A percentile compares a stretch with the other conserved stretches of the same genome.
These are phyloP conservation scores for Syngnathus floridae DNA, from an alignment of 2,113 vertebrate genomes.

Conservation along the genomic window DNA sequence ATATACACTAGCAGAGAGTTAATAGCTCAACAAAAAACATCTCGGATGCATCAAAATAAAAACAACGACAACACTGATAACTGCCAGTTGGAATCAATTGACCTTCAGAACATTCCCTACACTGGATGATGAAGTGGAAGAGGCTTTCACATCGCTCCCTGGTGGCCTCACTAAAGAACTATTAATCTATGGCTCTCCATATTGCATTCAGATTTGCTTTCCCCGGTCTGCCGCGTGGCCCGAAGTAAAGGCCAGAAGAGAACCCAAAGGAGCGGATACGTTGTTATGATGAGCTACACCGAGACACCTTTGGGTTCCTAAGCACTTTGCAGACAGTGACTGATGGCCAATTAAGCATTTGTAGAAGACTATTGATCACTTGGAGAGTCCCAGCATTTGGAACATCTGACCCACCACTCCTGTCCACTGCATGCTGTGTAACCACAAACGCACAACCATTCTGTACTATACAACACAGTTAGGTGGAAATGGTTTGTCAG, in stretches of 20 bases:
- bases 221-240: conserved; percentile 52
- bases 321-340: conserved; percentile 65
- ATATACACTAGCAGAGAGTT: background rate
- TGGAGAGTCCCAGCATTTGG: conserved; percentile 46
- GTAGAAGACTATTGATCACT: conserved; percentile 69
- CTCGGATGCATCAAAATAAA: background rate
- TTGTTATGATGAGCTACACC: conserved; percentile 67
- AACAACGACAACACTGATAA: conserved; percentile 2
- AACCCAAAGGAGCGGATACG: conserved; percentile 62
- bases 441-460: conserved; percentile 17
- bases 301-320: conserved; percentile 67
- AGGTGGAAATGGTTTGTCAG: background rate
- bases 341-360: conserved; percentile 76
- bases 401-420: conserved; percentile 34
- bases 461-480: conserved; percentile 23
- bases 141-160: conserved; percentile 67
- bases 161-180: conserved; percentile 62
- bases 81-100: conserved; percentile 16
- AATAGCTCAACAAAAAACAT: background rate
- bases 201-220: conserved; percentile 64
- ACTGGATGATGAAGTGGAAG: conserved; percentile 57
- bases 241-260: conserved; percentile 57
- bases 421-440: conserved; percentile 32
- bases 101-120: conserved; percentile 37
- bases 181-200: conserved; percentile 66